Base-by-base conservation (phyloP, 2,797 vertebrate species). In the Novumbra hubbsi region DNA sequence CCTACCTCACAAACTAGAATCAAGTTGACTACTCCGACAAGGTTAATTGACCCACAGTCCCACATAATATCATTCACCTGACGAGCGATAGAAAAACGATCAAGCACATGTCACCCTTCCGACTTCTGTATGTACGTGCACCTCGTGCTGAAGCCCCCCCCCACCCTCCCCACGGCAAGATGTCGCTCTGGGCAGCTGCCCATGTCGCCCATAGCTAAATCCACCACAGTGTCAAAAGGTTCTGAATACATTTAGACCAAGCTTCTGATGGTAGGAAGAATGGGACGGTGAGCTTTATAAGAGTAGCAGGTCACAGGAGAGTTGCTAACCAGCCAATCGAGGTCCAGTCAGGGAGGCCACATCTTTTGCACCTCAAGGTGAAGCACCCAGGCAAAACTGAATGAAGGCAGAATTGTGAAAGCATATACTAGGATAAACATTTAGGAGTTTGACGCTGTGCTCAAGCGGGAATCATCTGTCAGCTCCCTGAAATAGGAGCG, bases 341-440 rank as follows among this genome's bases (percentile, higher is more conserved):
- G 85, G 86, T 85, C 85, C 90, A 89, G 87, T 89, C 88, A 92
- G 88, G 89, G 86, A 90, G 86, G 90, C 87, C 88, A 90, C 88
- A 88, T 89, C 84, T 84, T 68, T 71, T 63, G 88, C 78, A 87
- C 87, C 88, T 85, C 81, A 12, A 68, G 86, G 88, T 90, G 84
- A 81, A 88, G 79, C 79, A 84, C 80, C 60, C 75, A 83, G 85
- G 82, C 76, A 77, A 24, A 82, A 49, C 15, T 15, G 9, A 69
- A 60, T 63, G 57, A 16, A 87, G 85, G 83, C 78, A 7, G 63
- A 34, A 71, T 19, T 45, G 49, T 60, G 55, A 86, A 73, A 80
- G 70, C 70, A 78, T 70, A 77, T 74, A 75, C 48, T 24, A 60
- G 68, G 68, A 66, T 73, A 74, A 72, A 78, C 68, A 81, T 80